Percentiles rank a stretch among this genome's conserved stretches.
These are phyloP conservation scores for Tachycineta bicolor DNA, from an alignment of 2,113 vertebrate species.

Conservation along the genomic window DNA sequence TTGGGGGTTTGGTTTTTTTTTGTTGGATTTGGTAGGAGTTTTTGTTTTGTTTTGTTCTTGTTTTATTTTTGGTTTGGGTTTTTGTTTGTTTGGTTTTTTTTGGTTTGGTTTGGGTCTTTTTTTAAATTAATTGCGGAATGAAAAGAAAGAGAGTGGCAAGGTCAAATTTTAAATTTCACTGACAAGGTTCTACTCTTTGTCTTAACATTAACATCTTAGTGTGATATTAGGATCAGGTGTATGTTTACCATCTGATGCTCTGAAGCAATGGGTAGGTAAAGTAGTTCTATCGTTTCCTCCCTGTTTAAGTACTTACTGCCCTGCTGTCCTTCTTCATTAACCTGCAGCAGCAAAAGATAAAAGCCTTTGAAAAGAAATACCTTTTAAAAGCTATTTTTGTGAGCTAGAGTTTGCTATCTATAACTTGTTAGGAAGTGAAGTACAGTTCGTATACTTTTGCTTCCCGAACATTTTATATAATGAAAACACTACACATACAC, in stretches of 20 bases:
- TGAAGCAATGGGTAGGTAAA: conserved; percentile 41
- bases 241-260: conserved; percentile 35
- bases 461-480: conserved; percentile 70
- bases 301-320: conserved; percentile 61
- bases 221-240: conserved; percentile 31
- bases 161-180: conserved; percentile 49
- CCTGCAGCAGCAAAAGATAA: conserved; percentile 51
- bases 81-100: not conserved
- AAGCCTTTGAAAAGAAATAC: conserved; percentile 57
- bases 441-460: conserved; percentile 55
- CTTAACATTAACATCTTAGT: not conserved
- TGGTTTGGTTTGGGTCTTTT: not conserved
- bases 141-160: conserved; percentile 40
- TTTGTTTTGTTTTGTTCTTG: no score
- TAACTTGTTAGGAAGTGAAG: conserved; percentile 64
- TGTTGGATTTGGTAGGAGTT: not conserved
- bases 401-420: conserved; percentile 16
- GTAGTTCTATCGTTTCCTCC: conserved; percentile 48
- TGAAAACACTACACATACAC: conserved; percentile 66
- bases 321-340: conserved; percentile 53
- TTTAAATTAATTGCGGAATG: not conserved
- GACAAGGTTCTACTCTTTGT: conserved; percentile 30
- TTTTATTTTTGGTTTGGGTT: not conserved
- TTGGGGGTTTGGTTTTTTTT: not conserved
- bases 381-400: conserved; percentile 64